Evolutionary conservation across 2,113 vertebrate species (phyloP).

Genomic region (Romanogobio albipinnatus): DNA sequence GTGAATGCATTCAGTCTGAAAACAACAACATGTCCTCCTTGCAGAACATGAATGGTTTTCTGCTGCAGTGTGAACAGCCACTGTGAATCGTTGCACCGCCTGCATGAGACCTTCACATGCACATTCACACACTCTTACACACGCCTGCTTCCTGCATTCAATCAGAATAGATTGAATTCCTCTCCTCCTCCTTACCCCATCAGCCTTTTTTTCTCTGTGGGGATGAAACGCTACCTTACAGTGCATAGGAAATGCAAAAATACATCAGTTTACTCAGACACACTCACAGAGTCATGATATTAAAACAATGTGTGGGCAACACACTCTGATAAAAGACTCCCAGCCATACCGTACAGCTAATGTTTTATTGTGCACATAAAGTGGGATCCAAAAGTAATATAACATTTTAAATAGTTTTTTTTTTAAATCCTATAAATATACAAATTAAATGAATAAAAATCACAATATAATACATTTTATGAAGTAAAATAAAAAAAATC

Average conservation of each 20-base stretch:
- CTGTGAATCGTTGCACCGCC: background rate
- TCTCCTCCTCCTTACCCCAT: background rate
- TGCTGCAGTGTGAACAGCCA: background rate
- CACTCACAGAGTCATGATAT: background rate
- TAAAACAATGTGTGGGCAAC: conserved; percentile 12
- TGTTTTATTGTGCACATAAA: background rate
- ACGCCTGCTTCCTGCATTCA: background rate
- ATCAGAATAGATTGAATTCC: conserved; percentile 31
- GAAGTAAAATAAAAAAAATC: background rate
- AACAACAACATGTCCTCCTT: no score
- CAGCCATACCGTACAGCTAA: background rate
- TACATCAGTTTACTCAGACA: background rate
- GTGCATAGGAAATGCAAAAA: background rate
- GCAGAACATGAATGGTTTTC: background rate
- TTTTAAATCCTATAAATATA: background rate
- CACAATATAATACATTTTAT: background rate
- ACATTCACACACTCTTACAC: background rate
- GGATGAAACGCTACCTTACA: background rate
- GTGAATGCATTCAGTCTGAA: no score
- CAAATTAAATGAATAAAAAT: background rate
- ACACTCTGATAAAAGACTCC: conserved; percentile 4
- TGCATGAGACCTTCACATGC: background rate
- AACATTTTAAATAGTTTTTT: background rate
- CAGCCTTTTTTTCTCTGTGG: background rate
- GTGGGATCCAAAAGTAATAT: background rate